phyloP scores from a whole-genome alignment of 2,113 vertebrate genomes.

The Rhadina sibilatrix region DNA sequence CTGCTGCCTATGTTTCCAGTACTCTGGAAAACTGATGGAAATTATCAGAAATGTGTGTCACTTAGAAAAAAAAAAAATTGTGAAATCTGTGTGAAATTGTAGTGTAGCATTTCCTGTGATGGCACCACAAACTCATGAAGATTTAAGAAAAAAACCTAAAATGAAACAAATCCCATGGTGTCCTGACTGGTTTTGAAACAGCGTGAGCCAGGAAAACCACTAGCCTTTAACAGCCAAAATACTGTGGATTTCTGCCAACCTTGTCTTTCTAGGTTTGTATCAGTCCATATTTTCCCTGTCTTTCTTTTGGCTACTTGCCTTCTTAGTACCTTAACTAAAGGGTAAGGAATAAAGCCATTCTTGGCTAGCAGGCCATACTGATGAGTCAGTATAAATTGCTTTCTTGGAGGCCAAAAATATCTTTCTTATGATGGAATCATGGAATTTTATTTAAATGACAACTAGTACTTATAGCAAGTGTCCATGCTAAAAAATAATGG shows the following conservation, averaged over 20 bases:
- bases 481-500: not conserved
- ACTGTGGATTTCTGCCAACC: not conserved
- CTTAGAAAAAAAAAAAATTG: not conserved
- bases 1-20: not conserved
- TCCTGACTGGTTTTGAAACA: not conserved
- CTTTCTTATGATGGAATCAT: not conserved
- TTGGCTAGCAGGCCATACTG: not conserved
- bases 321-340: not conserved
- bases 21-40: not conserved
- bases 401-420: not conserved
- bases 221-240: not conserved
- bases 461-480: not conserved
- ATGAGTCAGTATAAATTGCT: not conserved
- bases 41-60: not conserved
- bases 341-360: not conserved
- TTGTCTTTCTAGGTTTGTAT: constrained; percentile 30
- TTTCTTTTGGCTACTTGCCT: not conserved
- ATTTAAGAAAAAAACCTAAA: not conserved
- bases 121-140: not conserved
- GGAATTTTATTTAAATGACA: not conserved
- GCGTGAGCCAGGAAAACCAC: not conserved
- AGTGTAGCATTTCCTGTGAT: not conserved
- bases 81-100: not conserved
- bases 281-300: not conserved
- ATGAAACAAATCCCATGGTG: not conserved